phyloP scores from a whole-genome alignment of 2,888 invertebrate species.

The Pseudococcus viburni region DNA sequence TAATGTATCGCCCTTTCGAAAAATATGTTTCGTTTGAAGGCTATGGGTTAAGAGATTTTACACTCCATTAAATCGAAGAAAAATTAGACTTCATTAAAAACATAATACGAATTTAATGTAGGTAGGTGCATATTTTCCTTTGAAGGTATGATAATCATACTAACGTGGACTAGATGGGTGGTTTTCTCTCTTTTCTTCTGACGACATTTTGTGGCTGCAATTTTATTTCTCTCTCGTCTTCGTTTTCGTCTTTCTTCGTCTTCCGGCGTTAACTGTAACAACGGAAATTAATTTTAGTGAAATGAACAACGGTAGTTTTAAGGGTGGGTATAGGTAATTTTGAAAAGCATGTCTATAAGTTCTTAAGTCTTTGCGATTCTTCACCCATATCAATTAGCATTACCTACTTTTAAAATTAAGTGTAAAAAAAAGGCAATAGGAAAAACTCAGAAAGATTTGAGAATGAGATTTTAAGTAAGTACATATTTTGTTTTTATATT shows the following conservation, averaged over 20 bases:
- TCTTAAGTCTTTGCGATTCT: not conserved
- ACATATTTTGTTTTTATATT: too few species aligned
- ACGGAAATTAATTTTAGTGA: too few species aligned
- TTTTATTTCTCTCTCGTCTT: conserved; percentile 91
- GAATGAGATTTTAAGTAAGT: too few species aligned
- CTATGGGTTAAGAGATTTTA: not conserved
- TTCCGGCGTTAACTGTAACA: conserved; percentile 82
- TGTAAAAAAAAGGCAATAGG: too few species aligned
- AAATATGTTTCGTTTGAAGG: conserved; percentile 38
- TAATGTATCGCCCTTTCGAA: conserved; percentile 10
- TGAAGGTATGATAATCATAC: conserved; percentile 48
- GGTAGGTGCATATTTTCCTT: not conserved
- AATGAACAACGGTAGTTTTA: not conserved
- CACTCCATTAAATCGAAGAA: conserved; percentile 17
- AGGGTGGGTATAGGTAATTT: not conserved
- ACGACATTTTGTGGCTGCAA: conserved; percentile 94
- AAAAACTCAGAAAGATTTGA: too few species aligned
- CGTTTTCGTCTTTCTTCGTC: conserved; percentile 90
- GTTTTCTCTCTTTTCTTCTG: conserved; percentile 94
- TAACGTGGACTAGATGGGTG: conserved; percentile 81
- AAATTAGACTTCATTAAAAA: conserved; percentile 14
- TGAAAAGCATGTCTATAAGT: not conserved
- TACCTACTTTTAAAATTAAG: too few species aligned
- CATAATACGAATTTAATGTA: not conserved
- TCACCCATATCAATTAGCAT: too few species aligned